phyloP scores from a whole-genome alignment of 1,140 invertebrate genomes.

The Dinoponera quadriceps region DNA sequence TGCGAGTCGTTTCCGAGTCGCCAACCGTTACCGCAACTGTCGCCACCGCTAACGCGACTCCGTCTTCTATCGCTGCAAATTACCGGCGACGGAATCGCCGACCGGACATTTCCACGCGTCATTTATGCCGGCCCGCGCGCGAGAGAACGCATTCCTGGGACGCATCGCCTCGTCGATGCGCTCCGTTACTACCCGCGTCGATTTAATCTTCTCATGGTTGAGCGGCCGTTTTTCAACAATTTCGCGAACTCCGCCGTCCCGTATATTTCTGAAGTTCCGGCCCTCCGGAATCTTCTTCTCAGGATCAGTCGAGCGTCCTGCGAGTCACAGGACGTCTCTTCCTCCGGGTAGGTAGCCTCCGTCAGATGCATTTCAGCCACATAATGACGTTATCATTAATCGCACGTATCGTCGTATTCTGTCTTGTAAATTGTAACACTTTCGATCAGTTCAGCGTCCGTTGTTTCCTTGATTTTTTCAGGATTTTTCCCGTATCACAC shows the following conservation, averaged over 20 bases:
- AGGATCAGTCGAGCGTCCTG: too few species aligned
- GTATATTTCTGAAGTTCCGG: not conserved
- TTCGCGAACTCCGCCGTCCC: not conserved
- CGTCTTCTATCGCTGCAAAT: conserved; percentile 39
- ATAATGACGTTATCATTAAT: too few species aligned
- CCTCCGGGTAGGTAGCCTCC: too few species aligned
- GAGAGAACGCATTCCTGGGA: conserved; percentile 12
- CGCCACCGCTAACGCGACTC: not conserved
- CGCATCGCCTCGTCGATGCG: conserved; percentile 4
- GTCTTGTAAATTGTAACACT: too few species aligned
- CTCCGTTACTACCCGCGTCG: not conserved
- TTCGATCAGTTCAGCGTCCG: too few species aligned
- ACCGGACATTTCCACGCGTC: conserved; percentile 11
- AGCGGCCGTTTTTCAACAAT: not conserved
- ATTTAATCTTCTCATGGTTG: not conserved
- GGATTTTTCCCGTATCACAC: too few species aligned
- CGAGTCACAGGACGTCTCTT: too few species aligned
- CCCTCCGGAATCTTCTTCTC: too few species aligned
- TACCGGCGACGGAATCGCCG: conserved; percentile 19
- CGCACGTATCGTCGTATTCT: too few species aligned
- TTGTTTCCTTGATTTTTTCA: too few species aligned
- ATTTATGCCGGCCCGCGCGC: conserved; percentile 12
- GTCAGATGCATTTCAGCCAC: too few species aligned
- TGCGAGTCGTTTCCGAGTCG: conserved; percentile 15
- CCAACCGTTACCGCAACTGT: conserved; percentile 27